Conservation (phyloP, 2,888 invertebrate species). For the Oxycera nigricornis region DNA sequence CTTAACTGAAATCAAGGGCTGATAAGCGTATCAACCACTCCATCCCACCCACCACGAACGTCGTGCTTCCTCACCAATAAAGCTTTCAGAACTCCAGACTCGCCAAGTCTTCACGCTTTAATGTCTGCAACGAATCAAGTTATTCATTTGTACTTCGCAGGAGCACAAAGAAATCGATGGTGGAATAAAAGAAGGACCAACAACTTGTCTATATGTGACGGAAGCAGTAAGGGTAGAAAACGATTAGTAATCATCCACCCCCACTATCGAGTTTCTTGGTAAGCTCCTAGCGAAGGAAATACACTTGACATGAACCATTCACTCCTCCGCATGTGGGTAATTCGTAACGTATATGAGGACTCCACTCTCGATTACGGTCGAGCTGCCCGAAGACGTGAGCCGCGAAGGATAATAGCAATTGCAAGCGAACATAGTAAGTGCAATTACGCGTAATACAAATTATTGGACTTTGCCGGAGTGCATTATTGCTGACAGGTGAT, state of each 20-base stretch:
- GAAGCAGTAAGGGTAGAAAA: conserved; percentile 11
- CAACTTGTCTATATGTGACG: neutral
- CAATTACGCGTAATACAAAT: neutral
- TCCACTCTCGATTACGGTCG: neutral
- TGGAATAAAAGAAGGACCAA: neutral
- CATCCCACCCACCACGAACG: no score
- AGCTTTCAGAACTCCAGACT: neutral
- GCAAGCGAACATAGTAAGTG: neutral
- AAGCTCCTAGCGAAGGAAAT: neutral
- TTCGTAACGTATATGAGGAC: neutral
- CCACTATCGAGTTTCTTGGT: neutral
- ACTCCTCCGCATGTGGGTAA: neutral
- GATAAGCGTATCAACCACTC: no score
- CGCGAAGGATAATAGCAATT: conserved; percentile 13
- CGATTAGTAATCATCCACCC: conserved; percentile 21
- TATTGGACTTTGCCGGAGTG: neutral
- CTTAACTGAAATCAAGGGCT: no score
- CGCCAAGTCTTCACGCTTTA: conserved; percentile 4
- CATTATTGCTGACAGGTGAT: neutral
- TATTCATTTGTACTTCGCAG: neutral
- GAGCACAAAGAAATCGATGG: neutral
- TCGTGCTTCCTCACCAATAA: neutral
- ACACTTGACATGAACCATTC: neutral
- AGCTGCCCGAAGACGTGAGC: neutral
- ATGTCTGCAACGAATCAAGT: conserved; percentile 17